Evolutionary conservation across 2,888 invertebrate species (phyloP), one percentile per base, ranked within the genome.

Genomic region (Poecilobothrus nobilitatus): DNA sequence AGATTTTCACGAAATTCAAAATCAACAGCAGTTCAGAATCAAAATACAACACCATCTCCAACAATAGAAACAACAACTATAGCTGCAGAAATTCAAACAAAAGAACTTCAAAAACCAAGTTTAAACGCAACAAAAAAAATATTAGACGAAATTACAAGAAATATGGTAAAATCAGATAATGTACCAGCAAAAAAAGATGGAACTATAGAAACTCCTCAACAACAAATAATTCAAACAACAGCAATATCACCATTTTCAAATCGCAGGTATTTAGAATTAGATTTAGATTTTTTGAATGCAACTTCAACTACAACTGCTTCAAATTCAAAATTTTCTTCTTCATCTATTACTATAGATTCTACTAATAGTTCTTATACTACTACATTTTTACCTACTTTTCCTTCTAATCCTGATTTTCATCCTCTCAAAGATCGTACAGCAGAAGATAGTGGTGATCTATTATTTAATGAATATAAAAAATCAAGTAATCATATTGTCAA

Each of bases 401-500:
- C 41, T 41, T 6, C 41, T 41, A 15, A 27, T 27, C 27, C 27
- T 27, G 5, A 27, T 27, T 4, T 27, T 27, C 3, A 27, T 27
- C 27, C 27, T 27, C 5, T 5, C 5, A 27, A 4, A 2, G 61
- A 61, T 61, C 18, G n/a, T 61, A 21, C n/a, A 6, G 15, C 18
- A 33, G 63, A 63, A 63, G n/a, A 64, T 64, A n/a, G 9, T 66
- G 66, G 62, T 65, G 65, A 62, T 63, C 68, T 66, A 18, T 68
- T 71, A 22, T 70, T 67, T 41, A 63, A 70, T 9, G 69, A 71
- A 20, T 70, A 72, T 68, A 68, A 69, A 66, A 34, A 27, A 21
- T 73, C 73, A 12, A 72, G 67, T 62, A 73, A 73, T 71, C 67
- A 68, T 67, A 71, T 73, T 68, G 61, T 73, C 27, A 72, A 71